Evolutionary conservation across 2,113 vertebrate genomes (phyloP).

Genomic region (Rafetus swinhoei): DNA sequence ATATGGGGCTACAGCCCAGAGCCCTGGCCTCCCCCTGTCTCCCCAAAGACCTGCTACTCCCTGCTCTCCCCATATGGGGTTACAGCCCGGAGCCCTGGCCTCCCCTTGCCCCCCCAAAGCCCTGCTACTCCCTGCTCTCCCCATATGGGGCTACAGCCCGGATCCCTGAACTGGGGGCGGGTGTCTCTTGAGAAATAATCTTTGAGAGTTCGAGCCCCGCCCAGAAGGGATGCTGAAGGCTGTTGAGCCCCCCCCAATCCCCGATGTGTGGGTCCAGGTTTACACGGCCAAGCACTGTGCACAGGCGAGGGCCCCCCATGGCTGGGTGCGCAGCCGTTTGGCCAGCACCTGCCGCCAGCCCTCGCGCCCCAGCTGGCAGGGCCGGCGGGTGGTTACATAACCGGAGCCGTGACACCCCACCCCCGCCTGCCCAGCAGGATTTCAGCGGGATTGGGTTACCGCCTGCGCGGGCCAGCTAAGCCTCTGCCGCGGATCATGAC

Average conservation of each 20-base stretch:
- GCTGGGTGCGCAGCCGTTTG: not conserved
- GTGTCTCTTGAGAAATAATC: too few species aligned
- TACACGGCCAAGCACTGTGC: not conserved
- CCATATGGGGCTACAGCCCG: too few species aligned
- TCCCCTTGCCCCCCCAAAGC: too few species aligned
- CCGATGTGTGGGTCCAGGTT: too few species aligned
- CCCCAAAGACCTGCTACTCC: too few species aligned
- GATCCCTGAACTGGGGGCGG: too few species aligned
- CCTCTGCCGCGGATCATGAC: not conserved
- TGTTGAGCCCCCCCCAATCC: not conserved
- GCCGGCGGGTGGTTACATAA: not conserved
- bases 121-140: too few species aligned
- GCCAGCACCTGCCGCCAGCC: not conserved
- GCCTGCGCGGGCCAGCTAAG: not conserved
- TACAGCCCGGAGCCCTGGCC: too few species aligned
- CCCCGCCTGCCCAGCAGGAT: not conserved
- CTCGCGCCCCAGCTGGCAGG: not conserved
- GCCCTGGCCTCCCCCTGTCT: too few species aligned
- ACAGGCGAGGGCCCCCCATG: not conserved
- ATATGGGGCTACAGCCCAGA: too few species aligned
- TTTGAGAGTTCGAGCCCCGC: not conserved
- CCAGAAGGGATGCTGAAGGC: not conserved
- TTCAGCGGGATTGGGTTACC: not conserved
- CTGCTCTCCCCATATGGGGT: too few species aligned
- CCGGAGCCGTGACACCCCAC: not conserved